Evolutionary conservation across 2,113 vertebrate genomes (phyloP).

Genomic region (Rhynchopsitta pachyrhyncha): DNA sequence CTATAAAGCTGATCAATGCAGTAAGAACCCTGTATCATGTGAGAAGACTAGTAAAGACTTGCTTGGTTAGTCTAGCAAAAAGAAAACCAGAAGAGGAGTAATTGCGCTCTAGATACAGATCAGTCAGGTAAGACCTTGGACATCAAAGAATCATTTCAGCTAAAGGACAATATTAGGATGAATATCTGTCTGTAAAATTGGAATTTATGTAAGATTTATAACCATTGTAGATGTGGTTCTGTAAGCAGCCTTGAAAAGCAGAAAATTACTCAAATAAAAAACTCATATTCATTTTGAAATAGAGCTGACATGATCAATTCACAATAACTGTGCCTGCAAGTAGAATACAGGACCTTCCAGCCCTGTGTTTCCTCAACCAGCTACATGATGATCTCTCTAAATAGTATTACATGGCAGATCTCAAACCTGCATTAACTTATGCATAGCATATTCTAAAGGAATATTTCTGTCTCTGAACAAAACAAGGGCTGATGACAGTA

Average conservation of each 20-base stretch:
- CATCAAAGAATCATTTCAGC: not conserved
- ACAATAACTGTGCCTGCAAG: not conserved
- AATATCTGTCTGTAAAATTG: not conserved
- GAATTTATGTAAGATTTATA: not conserved
- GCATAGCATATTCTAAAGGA: not conserved
- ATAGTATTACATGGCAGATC: not conserved
- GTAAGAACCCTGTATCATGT: not conserved
- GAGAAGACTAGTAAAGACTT: not conserved
- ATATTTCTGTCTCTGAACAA: not conserved
- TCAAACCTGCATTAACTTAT: not conserved
- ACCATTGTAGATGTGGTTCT: not conserved
- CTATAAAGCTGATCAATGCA: not conserved
- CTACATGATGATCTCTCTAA: not conserved
- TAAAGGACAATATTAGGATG: not conserved
- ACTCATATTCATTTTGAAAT: not conserved
- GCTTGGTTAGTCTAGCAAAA: not conserved
- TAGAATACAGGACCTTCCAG: not conserved
- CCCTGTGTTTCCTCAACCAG: not conserved
- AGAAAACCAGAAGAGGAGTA: not conserved
- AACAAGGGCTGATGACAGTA: not conserved
- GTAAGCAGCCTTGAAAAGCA: not conserved
- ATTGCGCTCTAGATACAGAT: not conserved
- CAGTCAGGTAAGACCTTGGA: not conserved
- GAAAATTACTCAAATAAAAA: not conserved
- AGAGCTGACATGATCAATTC: not conserved